A percentile compares a stretch with the other conserved stretches of the same genome.
These are phyloP conservation scores for Euura saliciscinereae DNA, from an alignment of 1,140 invertebrate genomes.

Conservation along the genomic window DNA sequence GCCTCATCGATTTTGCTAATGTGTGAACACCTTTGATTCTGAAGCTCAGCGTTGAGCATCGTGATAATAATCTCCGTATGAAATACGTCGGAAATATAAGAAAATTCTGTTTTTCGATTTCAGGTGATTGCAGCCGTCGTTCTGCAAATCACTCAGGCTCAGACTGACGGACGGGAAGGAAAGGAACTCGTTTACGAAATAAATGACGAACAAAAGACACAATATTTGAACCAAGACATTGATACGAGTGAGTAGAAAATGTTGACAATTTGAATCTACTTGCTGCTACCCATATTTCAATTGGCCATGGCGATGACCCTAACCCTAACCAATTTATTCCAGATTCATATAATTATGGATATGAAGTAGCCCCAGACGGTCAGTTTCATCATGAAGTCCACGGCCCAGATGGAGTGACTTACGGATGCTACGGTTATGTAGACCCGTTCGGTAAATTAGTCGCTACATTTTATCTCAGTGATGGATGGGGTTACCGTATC, in stretches of 20 bases:
- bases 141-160: slow-evolving; percentile 32
- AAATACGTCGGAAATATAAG: too few relatives aligned
- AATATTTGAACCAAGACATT: slow-evolving; percentile 41
- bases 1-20: too few relatives aligned
- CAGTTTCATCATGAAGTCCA: slow-evolving; percentile 80
- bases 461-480: slow-evolving; percentile 77
- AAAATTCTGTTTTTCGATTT: slow-evolving; percentile 18
- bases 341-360: slow-evolving; percentile 76
- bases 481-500: slow-evolving; percentile 77
- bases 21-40: too few relatives aligned
- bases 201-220: slow-evolving; percentile 40
- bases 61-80: too few relatives aligned
- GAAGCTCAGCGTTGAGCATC: too few relatives aligned
- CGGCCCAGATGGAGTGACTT: slow-evolving; percentile 75
- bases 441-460: slow-evolving; percentile 70
- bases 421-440: slow-evolving; percentile 80
- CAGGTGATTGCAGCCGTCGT: slow-evolving; percentile 38
- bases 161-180: slow-evolving; percentile 26
- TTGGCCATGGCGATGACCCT: too few relatives aligned
- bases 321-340: slow-evolving; percentile 9
- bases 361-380: slow-evolving; percentile 73
- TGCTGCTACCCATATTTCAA: neutral
- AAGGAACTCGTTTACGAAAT: slow-evolving; percentile 39
- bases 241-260: slow-evolving; percentile 33
- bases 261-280: neutral